These are phyloP conservation scores for Hylaea fasciaria DNA, from an alignment of 2,888 invertebrate genomes.

Conservation along the genomic window DNA sequence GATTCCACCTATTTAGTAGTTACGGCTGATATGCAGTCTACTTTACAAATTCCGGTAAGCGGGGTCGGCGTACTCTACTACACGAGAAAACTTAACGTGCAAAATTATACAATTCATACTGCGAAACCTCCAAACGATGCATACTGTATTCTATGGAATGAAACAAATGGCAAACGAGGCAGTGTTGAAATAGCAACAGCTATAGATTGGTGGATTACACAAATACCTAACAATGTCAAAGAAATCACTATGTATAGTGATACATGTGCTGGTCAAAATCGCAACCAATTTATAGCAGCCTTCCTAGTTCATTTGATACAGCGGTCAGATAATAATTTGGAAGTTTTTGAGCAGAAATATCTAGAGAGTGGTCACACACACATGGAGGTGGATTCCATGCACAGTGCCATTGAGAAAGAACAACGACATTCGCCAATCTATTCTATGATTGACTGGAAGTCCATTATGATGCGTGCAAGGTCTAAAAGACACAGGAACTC, in stretches of 20 bases:
- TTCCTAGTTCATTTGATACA: background rate
- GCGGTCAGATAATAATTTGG: background rate
- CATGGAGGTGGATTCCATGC: conserved; percentile 11
- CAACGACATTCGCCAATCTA: background rate
- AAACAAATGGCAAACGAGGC: conserved; percentile 24
- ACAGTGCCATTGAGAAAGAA: conserved; percentile 2
- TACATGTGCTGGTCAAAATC: background rate
- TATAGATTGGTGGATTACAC: background rate
- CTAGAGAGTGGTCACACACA: background rate
- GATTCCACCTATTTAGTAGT: conserved; percentile 32
- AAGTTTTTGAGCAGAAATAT: conserved; percentile 4
- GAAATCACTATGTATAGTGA: background rate
- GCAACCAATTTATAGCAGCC: conserved; percentile 2
- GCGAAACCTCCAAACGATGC: background rate
- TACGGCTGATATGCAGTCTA: conserved; percentile 34
- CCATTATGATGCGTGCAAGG: background rate
- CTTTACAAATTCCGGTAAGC: conserved; percentile 33
- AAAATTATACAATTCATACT: conserved; percentile 15
- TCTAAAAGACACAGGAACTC: background rate
- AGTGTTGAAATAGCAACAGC: conserved; percentile 9
- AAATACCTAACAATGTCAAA: background rate
- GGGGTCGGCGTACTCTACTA: conserved; percentile 34
- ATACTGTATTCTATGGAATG: conserved; percentile 10
- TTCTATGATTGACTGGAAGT: conserved; percentile 7
- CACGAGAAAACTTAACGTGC: conserved; percentile 26